Base-by-base conservation (phyloP, 1,140 invertebrate species). In the Schlechtendalia chinensis region DNA sequence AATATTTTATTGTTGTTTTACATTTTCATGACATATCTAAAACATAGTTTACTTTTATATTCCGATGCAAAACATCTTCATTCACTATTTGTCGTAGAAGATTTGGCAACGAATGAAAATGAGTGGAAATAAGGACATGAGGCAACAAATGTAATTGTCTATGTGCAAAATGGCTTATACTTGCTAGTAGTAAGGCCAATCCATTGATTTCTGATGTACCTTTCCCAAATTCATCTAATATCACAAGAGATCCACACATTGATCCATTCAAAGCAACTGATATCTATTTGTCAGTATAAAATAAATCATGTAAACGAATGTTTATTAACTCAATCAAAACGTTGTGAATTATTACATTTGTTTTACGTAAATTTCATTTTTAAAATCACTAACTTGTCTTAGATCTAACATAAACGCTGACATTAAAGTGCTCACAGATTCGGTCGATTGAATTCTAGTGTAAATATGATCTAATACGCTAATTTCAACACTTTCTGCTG, bases 191-290 rank as follows among this genome's bases (percentile, higher is more conserved):
- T 47, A 96, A 85, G 11, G 91, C 87, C 53, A 91, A 84, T 0
- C 94, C 94, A 86, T 95, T 93, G 1, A 89, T 86, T 83, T 91
- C 90, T 5, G 91, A 88, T 16, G 96, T 97, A 82, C 94, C 94
- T 87, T 93, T 93, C 1, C 96, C 96, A 88, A 97, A 96, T 86
- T 97, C 96, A 86, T 98, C 96, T 65, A 97, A 88, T 47, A 97
- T 88, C 0, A 97, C 88, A 3, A 98, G 84, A 0, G 94, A 94
- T 75, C 88, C 87, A 1, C 86, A 83, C 0, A 89, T 90, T 0
- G 91, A 90, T 82, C 63, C 75, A 63, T 79, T 79, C 45, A 79
- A 47, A 29, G 75, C 75, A 5, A 63, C 39, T 17, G 75, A 79
- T 22, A 79, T 79, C 75, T 79, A 61, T 88, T 89, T 75, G 89